These are phyloP conservation scores for Erebia epiphron DNA, from an alignment of 2,888 invertebrate genomes.

Conservation along the genomic window DNA sequence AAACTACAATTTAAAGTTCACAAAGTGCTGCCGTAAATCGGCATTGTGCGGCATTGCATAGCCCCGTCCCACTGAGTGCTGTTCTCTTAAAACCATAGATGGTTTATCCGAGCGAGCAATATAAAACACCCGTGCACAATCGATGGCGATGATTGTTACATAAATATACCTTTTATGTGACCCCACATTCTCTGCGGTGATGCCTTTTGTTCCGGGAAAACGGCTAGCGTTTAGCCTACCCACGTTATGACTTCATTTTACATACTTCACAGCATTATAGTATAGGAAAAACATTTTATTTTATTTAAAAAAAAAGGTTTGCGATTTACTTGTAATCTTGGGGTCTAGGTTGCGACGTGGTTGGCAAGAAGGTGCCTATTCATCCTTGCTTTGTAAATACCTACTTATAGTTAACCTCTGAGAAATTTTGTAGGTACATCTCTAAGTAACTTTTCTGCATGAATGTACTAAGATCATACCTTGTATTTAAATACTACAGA, in stretches of 20 bases:
- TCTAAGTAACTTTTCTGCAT: too few relatives aligned
- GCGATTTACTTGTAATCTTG: too few relatives aligned
- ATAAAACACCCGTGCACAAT: conserved; percentile 50
- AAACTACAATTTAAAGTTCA: too few relatives aligned
- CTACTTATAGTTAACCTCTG: too few relatives aligned
- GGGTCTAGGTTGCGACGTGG: too few relatives aligned
- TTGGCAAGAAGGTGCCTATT: too few relatives aligned
- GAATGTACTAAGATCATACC: not conserved
- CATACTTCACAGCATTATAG: too few relatives aligned
- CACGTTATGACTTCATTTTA: not conserved
- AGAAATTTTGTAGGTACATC: too few relatives aligned
- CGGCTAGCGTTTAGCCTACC: conserved; percentile 13
- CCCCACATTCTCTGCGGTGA: conserved; percentile 31
- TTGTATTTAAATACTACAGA: not conserved
- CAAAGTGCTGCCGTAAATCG: too few relatives aligned
- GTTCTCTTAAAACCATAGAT: conserved; percentile 77
- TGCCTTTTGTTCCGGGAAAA: conserved; percentile 30
- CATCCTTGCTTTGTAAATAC: too few relatives aligned
- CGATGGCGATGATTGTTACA: conserved; percentile 38
- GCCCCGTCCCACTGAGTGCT: conserved; percentile 67
- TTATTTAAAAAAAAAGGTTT: too few relatives aligned
- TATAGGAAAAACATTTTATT: too few relatives aligned
- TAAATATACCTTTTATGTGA: conserved; percentile 37
- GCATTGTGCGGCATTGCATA: conserved; percentile 42
- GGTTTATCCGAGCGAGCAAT: conserved; percentile 67